phyloP scores from a whole-genome alignment of 2,113 vertebrate genomes.

The Montifringilla adamsi region DNA sequence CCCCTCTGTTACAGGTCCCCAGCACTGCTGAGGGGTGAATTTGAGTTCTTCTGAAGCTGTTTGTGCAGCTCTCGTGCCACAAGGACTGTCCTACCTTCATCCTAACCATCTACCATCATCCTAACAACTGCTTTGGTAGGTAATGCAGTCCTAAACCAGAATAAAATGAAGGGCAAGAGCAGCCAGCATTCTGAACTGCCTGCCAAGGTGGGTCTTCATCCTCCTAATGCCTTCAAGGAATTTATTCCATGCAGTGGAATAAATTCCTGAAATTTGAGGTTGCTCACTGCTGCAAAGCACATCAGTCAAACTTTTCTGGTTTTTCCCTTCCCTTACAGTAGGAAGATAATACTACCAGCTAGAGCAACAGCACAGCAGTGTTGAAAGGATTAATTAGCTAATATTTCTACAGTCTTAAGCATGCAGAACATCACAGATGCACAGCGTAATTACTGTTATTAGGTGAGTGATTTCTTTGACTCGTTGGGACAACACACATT shows the following conservation, averaged over 20 bases:
- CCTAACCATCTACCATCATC: neutral
- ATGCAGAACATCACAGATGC: slow-evolving; percentile 33
- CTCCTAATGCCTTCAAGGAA: neutral
- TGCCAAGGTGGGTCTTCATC: neutral
- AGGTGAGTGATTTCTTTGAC: slow-evolving; percentile 38
- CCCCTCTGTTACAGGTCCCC: neutral
- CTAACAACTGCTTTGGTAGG: neutral
- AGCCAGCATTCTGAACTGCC: neutral
- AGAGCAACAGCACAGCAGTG: slow-evolving; percentile 15
- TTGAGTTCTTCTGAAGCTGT: neutral
- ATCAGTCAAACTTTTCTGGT: neutral
- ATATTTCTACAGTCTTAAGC: slow-evolving; percentile 8
- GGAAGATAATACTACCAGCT: neutral
- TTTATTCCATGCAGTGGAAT: neutral
- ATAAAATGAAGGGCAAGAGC: neutral
- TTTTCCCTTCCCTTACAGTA: neutral
- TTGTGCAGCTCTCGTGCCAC: neutral
- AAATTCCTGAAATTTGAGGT: neutral
- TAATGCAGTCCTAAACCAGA: neutral
- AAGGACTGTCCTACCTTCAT: neutral
- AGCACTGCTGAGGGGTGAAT: neutral
- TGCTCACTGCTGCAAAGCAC: neutral
- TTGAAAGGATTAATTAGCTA: slow-evolving; percentile 50
- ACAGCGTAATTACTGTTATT: slow-evolving; percentile 35
- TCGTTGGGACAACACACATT: slow-evolving; percentile 19